These are phyloP conservation scores for Montipora foliosa DNA, from an alignment of 64 coral and sea anemone genomes.

Conservation along the genomic window DNA sequence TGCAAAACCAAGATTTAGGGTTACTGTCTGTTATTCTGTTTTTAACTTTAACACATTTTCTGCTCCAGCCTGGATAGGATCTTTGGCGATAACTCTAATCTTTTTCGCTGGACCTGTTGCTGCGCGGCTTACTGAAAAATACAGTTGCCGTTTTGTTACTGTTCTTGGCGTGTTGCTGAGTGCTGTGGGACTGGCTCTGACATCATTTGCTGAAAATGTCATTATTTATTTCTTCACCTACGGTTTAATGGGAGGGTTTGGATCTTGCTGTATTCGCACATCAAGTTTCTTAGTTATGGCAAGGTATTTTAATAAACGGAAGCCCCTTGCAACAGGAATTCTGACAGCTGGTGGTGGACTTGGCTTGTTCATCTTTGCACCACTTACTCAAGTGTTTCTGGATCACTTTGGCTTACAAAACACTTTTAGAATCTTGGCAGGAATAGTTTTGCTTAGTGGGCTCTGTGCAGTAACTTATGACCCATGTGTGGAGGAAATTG, in stretches of 20 bases:
- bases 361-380: conserved; percentile 49
- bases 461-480: conserved; percentile 9
- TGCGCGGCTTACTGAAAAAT: conserved; percentile 40
- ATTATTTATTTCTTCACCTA: conserved; percentile 41
- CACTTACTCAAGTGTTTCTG: conserved; percentile 16
- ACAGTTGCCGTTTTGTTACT: conserved; percentile 17
- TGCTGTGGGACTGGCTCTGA: conserved; percentile 9
- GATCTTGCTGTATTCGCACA: conserved; percentile 28
- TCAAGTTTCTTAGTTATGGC: conserved; percentile 26
- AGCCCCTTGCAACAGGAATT: conserved; percentile 43
- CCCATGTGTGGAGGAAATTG: conserved; percentile 14
- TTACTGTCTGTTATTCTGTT: neutral
- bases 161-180: conserved; percentile 12
- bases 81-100: neutral
- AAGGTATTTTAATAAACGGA: conserved; percentile 32
- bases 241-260: conserved; percentile 41
- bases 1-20: too few relatives aligned
- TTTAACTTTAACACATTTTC: neutral
- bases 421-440: conserved; percentile 41
- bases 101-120: conserved; percentile 49
- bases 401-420: conserved; percentile 4
- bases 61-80: conserved; percentile 60
- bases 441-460: neutral
- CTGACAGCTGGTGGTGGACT: conserved; percentile 23
- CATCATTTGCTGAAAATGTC: conserved; percentile 49